Evolutionary conservation across 2,797 vertebrate genomes (phyloP).

Genomic region (Vultur gryphus): DNA sequence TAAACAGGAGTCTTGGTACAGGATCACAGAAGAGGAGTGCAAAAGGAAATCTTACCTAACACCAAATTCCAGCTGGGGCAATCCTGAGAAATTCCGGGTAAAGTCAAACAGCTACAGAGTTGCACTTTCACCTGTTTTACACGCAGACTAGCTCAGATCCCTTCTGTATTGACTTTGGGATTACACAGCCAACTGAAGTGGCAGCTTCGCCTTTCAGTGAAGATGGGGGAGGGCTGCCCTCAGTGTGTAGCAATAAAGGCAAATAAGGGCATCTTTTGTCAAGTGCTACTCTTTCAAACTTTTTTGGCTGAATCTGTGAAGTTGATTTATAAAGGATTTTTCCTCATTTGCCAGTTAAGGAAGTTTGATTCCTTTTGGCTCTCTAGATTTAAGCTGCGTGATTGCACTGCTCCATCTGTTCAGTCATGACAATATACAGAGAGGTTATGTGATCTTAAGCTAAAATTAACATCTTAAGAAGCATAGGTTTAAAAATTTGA

Average conservation of each 20-base stretch:
- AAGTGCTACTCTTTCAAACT: neutral
- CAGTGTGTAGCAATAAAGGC: neutral
- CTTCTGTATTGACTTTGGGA: slow-evolving; percentile 17
- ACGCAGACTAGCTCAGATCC: neutral
- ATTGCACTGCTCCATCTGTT: slow-evolving; percentile 34
- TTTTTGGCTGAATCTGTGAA: neutral
- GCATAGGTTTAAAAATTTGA: neutral
- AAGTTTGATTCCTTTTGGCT: slow-evolving; percentile 4
- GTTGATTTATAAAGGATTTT: neutral
- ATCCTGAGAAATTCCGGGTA: neutral
- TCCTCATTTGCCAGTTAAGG: neutral
- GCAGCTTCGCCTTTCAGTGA: neutral
- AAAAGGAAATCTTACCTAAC: neutral
- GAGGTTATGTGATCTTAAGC: neutral
- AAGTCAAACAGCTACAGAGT: neutral
- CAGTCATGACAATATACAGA: neutral
- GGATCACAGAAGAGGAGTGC: neutral
- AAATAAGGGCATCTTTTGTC: neutral
- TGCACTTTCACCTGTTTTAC: slow-evolving; percentile 46
- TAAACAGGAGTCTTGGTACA: neutral
- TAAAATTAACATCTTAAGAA: slow-evolving; percentile 5
- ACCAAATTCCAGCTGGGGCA: neutral
- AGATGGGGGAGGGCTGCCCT: neutral
- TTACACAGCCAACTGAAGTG: neutral
- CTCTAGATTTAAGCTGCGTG: neutral